Conservation (phyloP, 2,888 invertebrate species). For the Terebella lapidaria region DNA sequence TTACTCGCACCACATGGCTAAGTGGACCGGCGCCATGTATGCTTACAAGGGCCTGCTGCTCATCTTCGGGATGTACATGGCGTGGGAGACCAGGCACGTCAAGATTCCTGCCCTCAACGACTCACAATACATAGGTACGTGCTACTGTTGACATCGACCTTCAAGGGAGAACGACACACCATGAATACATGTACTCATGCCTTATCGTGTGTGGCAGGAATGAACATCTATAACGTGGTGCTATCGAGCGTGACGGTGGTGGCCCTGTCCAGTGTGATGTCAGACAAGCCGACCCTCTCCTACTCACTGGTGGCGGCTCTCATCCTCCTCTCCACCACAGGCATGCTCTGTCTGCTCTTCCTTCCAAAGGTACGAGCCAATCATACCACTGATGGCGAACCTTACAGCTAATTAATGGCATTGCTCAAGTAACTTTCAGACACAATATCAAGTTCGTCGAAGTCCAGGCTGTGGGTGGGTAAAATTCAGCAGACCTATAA, state of each 20-base stretch:
- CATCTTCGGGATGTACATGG: constrained; percentile 89
- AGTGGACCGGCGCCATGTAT: constrained; percentile 85
- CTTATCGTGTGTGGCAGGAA: constrained; percentile 35
- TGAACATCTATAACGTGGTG: constrained; percentile 87
- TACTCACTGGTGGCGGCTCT: constrained; percentile 67
- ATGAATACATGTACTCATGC: neutral
- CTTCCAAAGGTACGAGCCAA: constrained; percentile 67
- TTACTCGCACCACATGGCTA: constrained; percentile 77
- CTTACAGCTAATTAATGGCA: too few species aligned
- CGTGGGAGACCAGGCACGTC: constrained; percentile 80
- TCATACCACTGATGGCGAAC: too few species aligned
- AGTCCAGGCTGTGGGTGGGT: too few species aligned
- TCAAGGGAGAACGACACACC: neutral
- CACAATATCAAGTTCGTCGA: too few species aligned
- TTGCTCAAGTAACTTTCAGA: too few species aligned
- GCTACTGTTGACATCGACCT: neutral
- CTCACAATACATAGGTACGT: constrained; percentile 77
- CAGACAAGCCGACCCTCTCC: constrained; percentile 58
- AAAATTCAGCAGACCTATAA: too few species aligned
- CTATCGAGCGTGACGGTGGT: constrained; percentile 75
- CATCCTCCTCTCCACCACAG: constrained; percentile 79
- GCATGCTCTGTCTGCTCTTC: constrained; percentile 78
- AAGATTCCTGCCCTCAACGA: constrained; percentile 88
- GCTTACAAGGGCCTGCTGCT: constrained; percentile 84
- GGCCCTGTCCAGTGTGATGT: constrained; percentile 79